These are phyloP conservation scores for Oophaga pumilio DNA, from an alignment of 2,113 vertebrate genomes.

Conservation along the genomic window DNA sequence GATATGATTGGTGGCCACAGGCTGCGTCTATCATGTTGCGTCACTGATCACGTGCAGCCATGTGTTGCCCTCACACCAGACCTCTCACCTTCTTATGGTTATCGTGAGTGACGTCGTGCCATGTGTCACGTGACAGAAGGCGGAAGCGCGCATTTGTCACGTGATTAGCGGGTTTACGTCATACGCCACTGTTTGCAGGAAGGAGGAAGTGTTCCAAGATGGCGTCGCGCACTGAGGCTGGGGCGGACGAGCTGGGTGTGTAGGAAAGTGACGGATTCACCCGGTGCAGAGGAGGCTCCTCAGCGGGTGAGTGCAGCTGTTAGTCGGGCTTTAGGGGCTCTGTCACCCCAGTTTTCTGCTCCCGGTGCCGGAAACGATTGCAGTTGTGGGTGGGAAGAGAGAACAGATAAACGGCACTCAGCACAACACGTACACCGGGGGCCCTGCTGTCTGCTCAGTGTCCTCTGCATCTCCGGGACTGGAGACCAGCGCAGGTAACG, in stretches of 20 bases:
- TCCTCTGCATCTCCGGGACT: neutral
- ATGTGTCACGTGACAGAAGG: slow-evolving; percentile 37
- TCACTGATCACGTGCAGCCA: too few relatives aligned
- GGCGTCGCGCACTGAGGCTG: slow-evolving; percentile 76
- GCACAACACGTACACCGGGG: neutral
- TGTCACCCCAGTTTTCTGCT: neutral
- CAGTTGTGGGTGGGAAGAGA: neutral
- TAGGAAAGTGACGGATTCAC: neutral
- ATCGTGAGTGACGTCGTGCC: slow-evolving; percentile 41
- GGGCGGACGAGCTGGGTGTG: slow-evolving; percentile 59
- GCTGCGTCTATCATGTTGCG: too few relatives aligned
- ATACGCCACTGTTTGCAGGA: slow-evolving; percentile 67
- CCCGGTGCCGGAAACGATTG: neutral
- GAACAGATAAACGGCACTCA: neutral
- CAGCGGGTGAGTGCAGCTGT: neutral
- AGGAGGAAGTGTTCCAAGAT: slow-evolving; percentile 69
- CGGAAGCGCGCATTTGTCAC: neutral
- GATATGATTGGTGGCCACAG: neutral
- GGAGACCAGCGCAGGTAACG: neutral
- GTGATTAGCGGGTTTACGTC: slow-evolving; percentile 66
- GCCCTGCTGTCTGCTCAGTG: neutral
- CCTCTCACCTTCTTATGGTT: neutral
- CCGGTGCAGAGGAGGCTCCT: neutral
- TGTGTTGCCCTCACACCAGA: too few relatives aligned
- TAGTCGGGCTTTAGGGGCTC: neutral